These are phyloP conservation scores for Apotomis betuletana DNA, from an alignment of 2,888 invertebrate genomes.

Conservation along the genomic window DNA sequence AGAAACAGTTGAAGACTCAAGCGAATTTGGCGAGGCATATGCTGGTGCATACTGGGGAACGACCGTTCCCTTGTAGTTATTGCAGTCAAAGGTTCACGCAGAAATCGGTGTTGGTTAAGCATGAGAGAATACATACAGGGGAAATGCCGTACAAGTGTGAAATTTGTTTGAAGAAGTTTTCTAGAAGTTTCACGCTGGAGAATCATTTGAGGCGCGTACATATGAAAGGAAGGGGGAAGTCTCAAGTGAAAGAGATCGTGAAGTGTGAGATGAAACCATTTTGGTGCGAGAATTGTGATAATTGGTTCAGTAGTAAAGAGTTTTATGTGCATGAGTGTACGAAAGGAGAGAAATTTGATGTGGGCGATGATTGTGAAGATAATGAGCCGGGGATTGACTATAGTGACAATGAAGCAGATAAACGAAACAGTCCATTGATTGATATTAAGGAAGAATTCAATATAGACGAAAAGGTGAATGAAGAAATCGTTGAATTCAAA, in stretches of 20 bases:
- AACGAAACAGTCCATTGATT: neutral
- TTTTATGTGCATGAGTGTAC: constrained; percentile 32
- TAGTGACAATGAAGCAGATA: constrained; percentile 16
- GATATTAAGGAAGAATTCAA: constrained; percentile 1
- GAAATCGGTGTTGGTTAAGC: constrained; percentile 21
- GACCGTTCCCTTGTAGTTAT: constrained; percentile 14
- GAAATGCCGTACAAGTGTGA: constrained; percentile 24
- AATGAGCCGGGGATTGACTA: neutral
- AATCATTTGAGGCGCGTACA: constrained; percentile 35
- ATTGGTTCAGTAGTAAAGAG: constrained; percentile 24
- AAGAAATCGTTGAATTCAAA: neutral
- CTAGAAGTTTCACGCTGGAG: constrained; percentile 34
- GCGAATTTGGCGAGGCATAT: constrained; percentile 20
- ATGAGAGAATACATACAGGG: constrained; percentile 29
- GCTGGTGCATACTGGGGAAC: constrained; percentile 13
- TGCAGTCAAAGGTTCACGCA: constrained; percentile 21
- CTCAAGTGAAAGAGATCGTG: neutral
- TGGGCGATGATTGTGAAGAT: neutral
- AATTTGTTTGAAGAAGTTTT: constrained; percentile 33
- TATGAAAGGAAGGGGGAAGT: constrained; percentile 2
- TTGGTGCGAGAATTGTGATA: constrained; percentile 36
- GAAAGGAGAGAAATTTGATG: neutral
- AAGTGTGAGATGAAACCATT: constrained; percentile 16
- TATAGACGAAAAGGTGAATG: neutral
- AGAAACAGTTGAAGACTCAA: constrained; percentile 3